Evolutionary conservation across 2,888 invertebrate species (phyloP), one percentile per base, ranked within the genome.

Genomic region (Lathronympha strigana): DNA sequence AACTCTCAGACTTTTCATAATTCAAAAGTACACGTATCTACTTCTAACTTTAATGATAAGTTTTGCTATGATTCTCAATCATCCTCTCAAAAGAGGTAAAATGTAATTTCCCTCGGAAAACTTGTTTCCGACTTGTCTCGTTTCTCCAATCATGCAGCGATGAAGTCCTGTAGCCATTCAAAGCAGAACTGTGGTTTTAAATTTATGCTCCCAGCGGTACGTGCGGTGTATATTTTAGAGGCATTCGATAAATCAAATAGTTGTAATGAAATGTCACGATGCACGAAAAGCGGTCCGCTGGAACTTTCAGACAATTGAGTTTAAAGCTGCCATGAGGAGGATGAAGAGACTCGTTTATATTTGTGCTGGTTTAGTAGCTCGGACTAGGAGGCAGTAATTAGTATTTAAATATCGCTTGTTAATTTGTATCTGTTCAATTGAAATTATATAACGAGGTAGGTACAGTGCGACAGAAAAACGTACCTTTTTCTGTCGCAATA

Each of bases 191-290:
- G 58, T 60, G 25, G 51, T 55, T 67, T 67, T 61, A 62, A 57
- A 69, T 66, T 62, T 68, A 61, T 62, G 47, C 63, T 67, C 31
- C 51, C 55, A 19, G 21, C 55, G 61, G 61, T 77, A 82, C 81
- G 81, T 83, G 82, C 74, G 61, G 79, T 73, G 82, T 80, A 74
- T 83, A 74, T 83, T 79, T 79, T 75, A 74, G 76, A 81, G 77
- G 77, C 78, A 73, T 74, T 74, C 82, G 74, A 87, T 87, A 87
- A 87, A 88, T 88, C 86, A 88, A 86, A 87, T 83, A 84, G 80
- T 86, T 86, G 85, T 87, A 87, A 89, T 88, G 87, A 86, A 88
- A 87, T 78, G 87, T 87, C 84, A 76, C 69, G 69, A 68, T 70
- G 70, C 69, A 45, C 57, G 45, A 54, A 28, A n/a, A 31, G 19